These are phyloP conservation scores for Brevimyrus niger DNA, from an alignment of 2,113 vertebrate genomes.

Conservation along the genomic window DNA sequence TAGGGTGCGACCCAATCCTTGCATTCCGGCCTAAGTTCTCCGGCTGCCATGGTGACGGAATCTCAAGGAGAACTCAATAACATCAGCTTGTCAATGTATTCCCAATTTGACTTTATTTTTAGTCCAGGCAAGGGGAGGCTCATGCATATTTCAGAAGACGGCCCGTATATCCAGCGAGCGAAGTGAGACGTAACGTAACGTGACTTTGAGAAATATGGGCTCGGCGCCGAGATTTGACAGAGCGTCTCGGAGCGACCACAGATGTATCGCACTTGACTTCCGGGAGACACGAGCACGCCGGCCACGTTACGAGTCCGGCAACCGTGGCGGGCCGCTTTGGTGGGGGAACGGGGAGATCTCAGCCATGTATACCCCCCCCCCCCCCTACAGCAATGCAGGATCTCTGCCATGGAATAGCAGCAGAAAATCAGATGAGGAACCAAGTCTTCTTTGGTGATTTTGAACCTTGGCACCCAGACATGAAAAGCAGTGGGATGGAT, in stretches of 20 bases:
- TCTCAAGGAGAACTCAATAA: conserved; percentile 77
- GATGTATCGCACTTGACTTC: conserved; percentile 66
- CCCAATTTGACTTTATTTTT: conserved; percentile 75
- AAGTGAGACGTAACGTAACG: conserved; percentile 61
- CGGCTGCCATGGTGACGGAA: conserved; percentile 57
- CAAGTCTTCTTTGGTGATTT: conserved; percentile 31
- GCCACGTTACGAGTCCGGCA: conserved; percentile 62
- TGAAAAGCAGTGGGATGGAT: conserved; percentile 39
- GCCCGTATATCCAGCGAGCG: conserved; percentile 66
- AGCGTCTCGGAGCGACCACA: conserved; percentile 52
- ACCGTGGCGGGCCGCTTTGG: conserved; percentile 58
- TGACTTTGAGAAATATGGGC: conserved; percentile 71
- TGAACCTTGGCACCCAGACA: conserved; percentile 39
- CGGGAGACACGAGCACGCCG: conserved; percentile 63
- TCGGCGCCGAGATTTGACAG: conserved; percentile 68
- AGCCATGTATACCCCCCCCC: neutral
- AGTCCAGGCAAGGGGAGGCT: conserved; percentile 65
- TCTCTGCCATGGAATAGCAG: neutral
- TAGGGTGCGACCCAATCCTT: neutral
- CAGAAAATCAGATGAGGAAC: neutral
- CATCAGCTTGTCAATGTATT: conserved; percentile 71
- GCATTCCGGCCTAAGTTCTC: conserved; percentile 33
- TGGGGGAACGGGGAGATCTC: conserved; percentile 34
- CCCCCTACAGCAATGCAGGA: neutral
- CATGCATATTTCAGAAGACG: conserved; percentile 77